Evolutionary conservation across 2,113 vertebrate species (phyloP), one percentile per base, ranked within the genome.

Genomic region (Lota lota): DNA sequence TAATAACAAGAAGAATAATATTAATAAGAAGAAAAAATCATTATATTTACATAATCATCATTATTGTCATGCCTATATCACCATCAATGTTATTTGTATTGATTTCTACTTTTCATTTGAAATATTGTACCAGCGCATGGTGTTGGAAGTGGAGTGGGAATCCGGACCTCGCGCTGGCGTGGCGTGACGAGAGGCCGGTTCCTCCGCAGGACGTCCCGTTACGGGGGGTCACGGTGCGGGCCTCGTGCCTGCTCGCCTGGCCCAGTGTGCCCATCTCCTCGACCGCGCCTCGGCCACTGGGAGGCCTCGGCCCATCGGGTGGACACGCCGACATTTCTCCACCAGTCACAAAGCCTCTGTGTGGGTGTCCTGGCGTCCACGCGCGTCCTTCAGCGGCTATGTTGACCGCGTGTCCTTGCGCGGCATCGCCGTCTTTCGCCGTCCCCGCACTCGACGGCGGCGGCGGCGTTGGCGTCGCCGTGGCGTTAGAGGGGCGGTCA

Each of bases 61-160:
- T 47, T 47, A 14, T 47, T 47, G 40, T 47, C 12, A 47, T 47
- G 2, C 40, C 40, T 57, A 8, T 2, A 59, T 59, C n/a, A n/a
- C 10, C 11, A 20, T 1, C 19, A 22, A 18, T 22, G 14, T 61
- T 22, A 14, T 47, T 47, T 10, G 7, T 47, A 14, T 11, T 47
- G 12, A 47, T 47, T 12, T 5, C 28, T 12, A 14, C 10, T 47
- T 10, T 47, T 47, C 10, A 14, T 47, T 47, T 8, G 7, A 12
- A 47, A 14, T 47, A 47, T 11, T 47, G 40, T 47, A 93, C 92
- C 85, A 94, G 77, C 59, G 93, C 84, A 0, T 94, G 95, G 75
- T 94, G 94, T 59, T 94, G 94, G 18, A 94, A 88, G 75, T 93
- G 91, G 74, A 94, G 93, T 66, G 40, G 40, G 12, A 94, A 78